Base-by-base conservation (phyloP, 2,888 invertebrate species). In the Stenichneumon culpator region DNA sequence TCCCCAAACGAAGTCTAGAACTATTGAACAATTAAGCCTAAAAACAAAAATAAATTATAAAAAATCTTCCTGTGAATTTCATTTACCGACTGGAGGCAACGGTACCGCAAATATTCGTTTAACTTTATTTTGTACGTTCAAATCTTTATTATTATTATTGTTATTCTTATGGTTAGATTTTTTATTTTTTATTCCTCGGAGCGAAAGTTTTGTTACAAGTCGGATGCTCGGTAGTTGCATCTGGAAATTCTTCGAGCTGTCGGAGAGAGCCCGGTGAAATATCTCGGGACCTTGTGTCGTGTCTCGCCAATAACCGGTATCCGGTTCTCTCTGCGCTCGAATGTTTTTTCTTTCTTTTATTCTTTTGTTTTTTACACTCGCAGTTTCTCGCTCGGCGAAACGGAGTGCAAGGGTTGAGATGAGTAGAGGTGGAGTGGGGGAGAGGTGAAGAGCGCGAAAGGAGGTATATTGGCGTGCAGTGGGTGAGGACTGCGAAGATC, bases 291-390 rank as follows among this genome's bases (percentile, higher is more conserved):
- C 78, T 72, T 82, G 75, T 82, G 57, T 57, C 79, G 73, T 90
- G 88, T 87, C 88, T 89, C 90, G 90, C 91, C 91, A 92, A 92
- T 92, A 93, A 93, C 92, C 92, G 92, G 92, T 92, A 92, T 92
- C 78, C 83, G 84, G 84, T 82, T 67, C 90, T 84, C 84, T 87
- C 86, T 86, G 86, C 88, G 87, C 89, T 88, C 88, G 11, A 14
- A 32, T 87, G 87, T 88, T 89, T 88, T 83, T 85, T 77, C 85
- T 85, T 86, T 88, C 81, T 84, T 77, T 86, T 86, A 85, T 87
- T 86, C 87, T 57, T 11, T 28, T 60, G n/a, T n/a, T 16, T 60
- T 52, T 36, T 32, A 16, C 36, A 32, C 74, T 28, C 63, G 47
- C 25, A 57, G 57, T 28, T 47, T 57, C 54, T 78, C 36, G 32